Conservation (phyloP, 2,113 vertebrate species). For the Pavo muticus region DNA sequence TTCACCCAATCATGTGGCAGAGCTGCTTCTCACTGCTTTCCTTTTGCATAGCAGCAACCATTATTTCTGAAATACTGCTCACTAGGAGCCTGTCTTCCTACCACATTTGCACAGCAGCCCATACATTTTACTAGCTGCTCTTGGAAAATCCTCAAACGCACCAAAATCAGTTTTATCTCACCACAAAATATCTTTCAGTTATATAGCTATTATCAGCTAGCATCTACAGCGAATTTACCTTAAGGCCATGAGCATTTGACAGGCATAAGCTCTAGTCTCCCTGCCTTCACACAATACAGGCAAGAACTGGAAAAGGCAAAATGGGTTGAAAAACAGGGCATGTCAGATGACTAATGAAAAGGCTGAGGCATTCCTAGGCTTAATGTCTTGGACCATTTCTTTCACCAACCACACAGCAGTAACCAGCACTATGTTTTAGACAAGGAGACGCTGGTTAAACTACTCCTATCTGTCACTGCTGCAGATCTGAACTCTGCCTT, state of each 20-base stretch:
- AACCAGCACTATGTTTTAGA: accelerated
- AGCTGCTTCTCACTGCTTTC: background rate
- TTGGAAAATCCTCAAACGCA: background rate
- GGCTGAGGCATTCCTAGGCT: background rate
- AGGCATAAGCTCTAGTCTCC: background rate
- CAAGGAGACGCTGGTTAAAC: background rate
- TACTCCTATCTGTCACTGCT: accelerated
- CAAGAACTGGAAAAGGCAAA: background rate
- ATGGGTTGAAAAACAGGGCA: background rate
- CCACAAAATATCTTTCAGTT: background rate
- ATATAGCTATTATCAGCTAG: background rate
- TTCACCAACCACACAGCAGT: background rate
- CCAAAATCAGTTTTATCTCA: background rate
- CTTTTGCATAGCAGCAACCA: background rate
- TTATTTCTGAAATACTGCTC: background rate
- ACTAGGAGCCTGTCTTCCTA: background rate
- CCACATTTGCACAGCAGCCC: accelerated
- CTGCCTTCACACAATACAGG: background rate
- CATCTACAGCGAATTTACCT: background rate
- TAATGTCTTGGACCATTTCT: background rate
- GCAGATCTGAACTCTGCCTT: background rate
- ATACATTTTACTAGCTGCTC: background rate
- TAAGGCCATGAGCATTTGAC: background rate
- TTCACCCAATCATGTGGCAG: background rate
- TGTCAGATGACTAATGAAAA: background rate